phyloP scores from a whole-genome alignment of 2,888 invertebrate genomes.

The Tenthredo scrophulariae region DNA sequence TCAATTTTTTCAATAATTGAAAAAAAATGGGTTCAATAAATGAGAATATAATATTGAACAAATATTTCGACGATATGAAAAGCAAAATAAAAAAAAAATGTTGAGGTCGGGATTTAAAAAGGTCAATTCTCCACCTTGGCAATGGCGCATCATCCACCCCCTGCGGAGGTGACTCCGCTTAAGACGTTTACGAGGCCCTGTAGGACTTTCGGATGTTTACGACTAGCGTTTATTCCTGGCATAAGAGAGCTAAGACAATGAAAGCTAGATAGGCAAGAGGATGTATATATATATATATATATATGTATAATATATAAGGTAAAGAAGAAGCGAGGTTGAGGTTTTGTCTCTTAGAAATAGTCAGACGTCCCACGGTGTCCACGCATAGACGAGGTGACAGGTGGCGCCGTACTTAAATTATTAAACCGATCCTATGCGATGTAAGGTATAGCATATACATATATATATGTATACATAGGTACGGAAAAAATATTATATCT shows the following conservation, averaged over 20 bases:
- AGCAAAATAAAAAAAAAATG: neutral
- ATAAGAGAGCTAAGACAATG: constrained; percentile 35
- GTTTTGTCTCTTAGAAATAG: constrained; percentile 38
- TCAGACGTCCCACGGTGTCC: constrained; percentile 51
- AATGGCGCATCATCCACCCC: constrained; percentile 6
- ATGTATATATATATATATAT: neutral
- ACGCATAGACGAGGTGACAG: constrained; percentile 43
- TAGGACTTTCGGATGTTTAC: constrained; percentile 39
- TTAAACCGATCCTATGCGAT: constrained; percentile 32
- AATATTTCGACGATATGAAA: neutral
- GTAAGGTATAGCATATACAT: neutral
- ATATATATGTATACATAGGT: neutral
- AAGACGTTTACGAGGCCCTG: constrained; percentile 49
- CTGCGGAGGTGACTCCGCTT: constrained; percentile 26
- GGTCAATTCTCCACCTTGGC: neutral
- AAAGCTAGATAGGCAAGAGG: neutral
- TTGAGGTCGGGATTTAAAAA: neutral
- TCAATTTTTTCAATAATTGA: neutral
- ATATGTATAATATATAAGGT: neutral
- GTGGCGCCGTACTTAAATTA: constrained; percentile 51
- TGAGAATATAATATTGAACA: neutral
- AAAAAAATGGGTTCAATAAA: neutral
- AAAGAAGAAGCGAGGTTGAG: neutral
- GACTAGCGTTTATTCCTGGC: constrained; percentile 21
- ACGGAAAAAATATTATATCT: neutral